Base-by-base conservation (phyloP, 2,888 invertebrate genomes). In the Caenorhabditis angaria region DNA sequence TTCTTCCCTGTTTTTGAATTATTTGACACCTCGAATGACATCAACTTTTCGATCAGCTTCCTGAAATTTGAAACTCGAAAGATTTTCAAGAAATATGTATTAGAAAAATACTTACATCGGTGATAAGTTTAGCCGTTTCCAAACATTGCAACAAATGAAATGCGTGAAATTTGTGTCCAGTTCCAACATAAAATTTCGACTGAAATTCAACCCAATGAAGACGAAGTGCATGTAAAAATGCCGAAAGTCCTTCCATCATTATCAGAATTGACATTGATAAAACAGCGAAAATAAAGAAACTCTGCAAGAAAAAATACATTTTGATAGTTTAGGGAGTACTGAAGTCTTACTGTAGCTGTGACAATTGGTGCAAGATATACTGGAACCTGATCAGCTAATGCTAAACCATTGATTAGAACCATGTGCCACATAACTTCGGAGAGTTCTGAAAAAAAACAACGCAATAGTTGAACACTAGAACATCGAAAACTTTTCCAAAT, bases 181-280 rank as follows among this genome's bases (percentile, higher is more conserved):
- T 50, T 28, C 97, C 97, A 50, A 91, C 88, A 89, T 99, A 97
- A 90, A 99, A 97, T 89, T 97, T 99, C 90, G 94, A 95, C 89
- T 97, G 96, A 91, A 97, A 97, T 89, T 97, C 97, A 78, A 97
- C 97, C 85, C 85, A 85, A 60, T 85, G 85, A 54, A 85, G 81
- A 77, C 85, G 83, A 22, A 85, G 83, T 10, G 85, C 83, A 77
- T 85, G 99, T 83, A 99, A 91, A 91, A 99, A 99, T 64, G 99
- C 99, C 32, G 97, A 97, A 32, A 99, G 91, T 4, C 99, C 99
- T 91, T 99, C 99, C 99, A 99, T 99, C 58, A 97, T 91, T 69
- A 99, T 94, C 41, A 99, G 91, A 89, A 99, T 96, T 85, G 94
- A 93, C 51, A 99, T 91, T 53, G 97, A 97, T 78, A 99, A 91